These are phyloP conservation scores for Parnassius apollo DNA, from an alignment of 2,888 invertebrate genomes.

Conservation along the genomic window DNA sequence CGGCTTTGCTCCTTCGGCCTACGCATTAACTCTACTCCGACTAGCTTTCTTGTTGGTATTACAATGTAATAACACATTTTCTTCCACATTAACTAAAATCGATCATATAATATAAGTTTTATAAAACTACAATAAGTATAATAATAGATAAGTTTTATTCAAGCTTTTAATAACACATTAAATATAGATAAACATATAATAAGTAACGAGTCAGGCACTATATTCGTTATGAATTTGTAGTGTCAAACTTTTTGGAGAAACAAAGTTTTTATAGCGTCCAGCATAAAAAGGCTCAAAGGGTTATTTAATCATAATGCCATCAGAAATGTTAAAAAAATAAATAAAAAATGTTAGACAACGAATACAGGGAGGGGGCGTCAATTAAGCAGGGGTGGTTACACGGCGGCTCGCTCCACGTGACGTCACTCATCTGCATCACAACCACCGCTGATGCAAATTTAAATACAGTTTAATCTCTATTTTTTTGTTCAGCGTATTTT, in stretches of 20 bases:
- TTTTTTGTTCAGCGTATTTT: constrained; percentile 53
- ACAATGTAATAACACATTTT: constrained; percentile 28
- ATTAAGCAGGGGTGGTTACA: constrained; percentile 40
- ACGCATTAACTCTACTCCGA: constrained; percentile 43
- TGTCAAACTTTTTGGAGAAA: no score
- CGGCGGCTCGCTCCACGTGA: constrained; percentile 50
- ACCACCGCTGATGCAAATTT: constrained; percentile 63
- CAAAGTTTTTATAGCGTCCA: no score
- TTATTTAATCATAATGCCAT: constrained; percentile 17
- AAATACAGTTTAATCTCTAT: constrained; percentile 61
- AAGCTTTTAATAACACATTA: no score
- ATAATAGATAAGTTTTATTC: no score
- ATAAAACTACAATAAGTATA: no score
- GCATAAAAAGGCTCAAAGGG: not conserved
- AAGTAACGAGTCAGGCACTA: no score
- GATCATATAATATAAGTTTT: no score
- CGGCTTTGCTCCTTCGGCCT: constrained; percentile 51
- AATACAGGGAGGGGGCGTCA: constrained; percentile 42
- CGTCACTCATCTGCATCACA: constrained; percentile 73
- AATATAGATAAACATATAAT: no score
- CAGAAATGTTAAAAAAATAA: no score
- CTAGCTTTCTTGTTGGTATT: constrained; percentile 30
- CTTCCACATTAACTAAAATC: not conserved
- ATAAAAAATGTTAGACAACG: constrained; percentile 30
- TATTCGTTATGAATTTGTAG: no score